Evolutionary conservation across 2,888 invertebrate genomes (phyloP), one percentile per base, ranked within the genome.

Genomic region (Ophioninae sp.): DNA sequence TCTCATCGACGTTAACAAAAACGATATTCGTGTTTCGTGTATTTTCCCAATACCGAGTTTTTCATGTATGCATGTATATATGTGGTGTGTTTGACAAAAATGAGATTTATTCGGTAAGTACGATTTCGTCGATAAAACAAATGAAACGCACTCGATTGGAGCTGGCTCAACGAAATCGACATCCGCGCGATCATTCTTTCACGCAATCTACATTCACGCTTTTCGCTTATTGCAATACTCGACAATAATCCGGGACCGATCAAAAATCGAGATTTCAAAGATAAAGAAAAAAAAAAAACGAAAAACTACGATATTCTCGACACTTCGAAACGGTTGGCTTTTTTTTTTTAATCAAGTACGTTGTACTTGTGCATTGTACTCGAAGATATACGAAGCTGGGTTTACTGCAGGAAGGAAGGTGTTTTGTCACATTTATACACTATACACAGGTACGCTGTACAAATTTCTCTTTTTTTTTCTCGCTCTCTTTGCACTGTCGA

Each of bases 401-500:
- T 63, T 44, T 76, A 8, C 20, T 71, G 6, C 61, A 61, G 6
- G 30, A 44, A 59, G 59, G 6, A 77, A 67, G 74, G 65, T 41
- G 37, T 69, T 39, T 44, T 9, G 10, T 44, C 9, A 79, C 84
- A 81, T 84, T 81, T 81, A 81, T 81, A 81, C 81, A 84, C 81
- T 84, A 84, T 81, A 84, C 81, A 84, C 84, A 84, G 84, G 84
- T 81, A 83, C 82, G 68, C 82, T 83, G 82, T 83, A 84, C 79
- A 81, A 81, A 79, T 83, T 78, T 74, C 59, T 58, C 72, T 39
- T 72, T 23, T n/a, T 64, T 37, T 64, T n/a, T 37, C 30, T 17
- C 17, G 10, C 51, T 22, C 17, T 44, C 23, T 23, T 3, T 51
- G 58, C 58, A 17, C 51, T 23, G 7, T 23, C 41, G 23, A 51